Conservation (phyloP, 2,888 invertebrate genomes). For the Tubiluchus corallicola region DNA sequence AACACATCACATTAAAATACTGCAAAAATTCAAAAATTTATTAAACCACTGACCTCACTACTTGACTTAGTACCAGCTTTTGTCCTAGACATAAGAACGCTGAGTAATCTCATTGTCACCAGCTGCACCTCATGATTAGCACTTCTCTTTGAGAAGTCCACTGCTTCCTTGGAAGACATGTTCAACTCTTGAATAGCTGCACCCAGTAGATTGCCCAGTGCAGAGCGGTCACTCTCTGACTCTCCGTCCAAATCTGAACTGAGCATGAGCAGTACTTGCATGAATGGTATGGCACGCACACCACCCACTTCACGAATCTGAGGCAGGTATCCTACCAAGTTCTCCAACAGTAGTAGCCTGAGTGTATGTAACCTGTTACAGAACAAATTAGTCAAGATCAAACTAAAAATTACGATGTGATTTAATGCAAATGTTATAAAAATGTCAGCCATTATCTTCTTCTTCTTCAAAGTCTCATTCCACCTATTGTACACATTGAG, state of each 20-base stretch:
- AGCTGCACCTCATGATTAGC: slow-evolving; percentile 65
- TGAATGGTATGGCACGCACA: slow-evolving; percentile 67
- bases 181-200: slow-evolving; percentile 40
- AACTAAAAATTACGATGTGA: no score
- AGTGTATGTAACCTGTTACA: slow-evolving; percentile 44
- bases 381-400: no score
- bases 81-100: slow-evolving; percentile 36
- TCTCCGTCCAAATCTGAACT: slow-evolving; percentile 71
- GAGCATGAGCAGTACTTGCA: slow-evolving; percentile 76
- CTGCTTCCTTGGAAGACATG: slow-evolving; percentile 28
- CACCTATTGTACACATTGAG: no score
- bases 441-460: no score
- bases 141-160: slow-evolving; percentile 41
- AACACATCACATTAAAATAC: slow-evolving; percentile 8
- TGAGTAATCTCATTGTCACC: slow-evolving; percentile 65
- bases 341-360: slow-evolving; percentile 49
- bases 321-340: slow-evolving; percentile 55
- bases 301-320: slow-evolving; percentile 57
- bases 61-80: slow-evolving; percentile 14
- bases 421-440: no score
- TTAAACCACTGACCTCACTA: no score
- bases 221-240: slow-evolving; percentile 55
- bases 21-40: not conserved
- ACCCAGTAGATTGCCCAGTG: slow-evolving; percentile 52
- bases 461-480: no score